Evolutionary conservation across 2,888 invertebrate species (phyloP).

Genomic region (Branchellion lobata): DNA sequence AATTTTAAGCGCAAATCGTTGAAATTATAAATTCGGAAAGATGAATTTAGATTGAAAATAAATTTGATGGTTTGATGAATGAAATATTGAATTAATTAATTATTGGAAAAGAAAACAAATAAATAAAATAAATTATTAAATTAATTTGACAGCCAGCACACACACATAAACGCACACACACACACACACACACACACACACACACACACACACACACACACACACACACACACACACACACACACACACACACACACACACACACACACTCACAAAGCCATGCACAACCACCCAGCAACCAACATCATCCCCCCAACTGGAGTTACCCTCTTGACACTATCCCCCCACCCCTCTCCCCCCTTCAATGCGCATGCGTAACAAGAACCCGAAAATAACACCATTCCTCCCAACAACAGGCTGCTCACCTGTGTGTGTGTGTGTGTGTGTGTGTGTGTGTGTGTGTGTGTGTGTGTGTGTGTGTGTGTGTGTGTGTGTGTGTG

Average conservation of each 20-base stretch:
- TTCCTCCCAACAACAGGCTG: background rate
- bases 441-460: no score
- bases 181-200: slow-evolving; percentile 42
- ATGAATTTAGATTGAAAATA: no score
- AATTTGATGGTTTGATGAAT: no score
- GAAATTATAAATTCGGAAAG: no score
- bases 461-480: no score
- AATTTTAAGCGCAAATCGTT: no score
- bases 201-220: slow-evolving; percentile 31
- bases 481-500: no score
- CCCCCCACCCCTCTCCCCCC: background rate
- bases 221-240: slow-evolving; percentile 32
- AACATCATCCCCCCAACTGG: background rate
- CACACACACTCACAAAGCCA: slow-evolving; percentile 32
- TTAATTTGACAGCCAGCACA: no score
- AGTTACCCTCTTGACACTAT: background rate
- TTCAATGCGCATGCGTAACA: background rate
- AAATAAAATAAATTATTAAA: no score
- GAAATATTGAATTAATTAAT: no score
- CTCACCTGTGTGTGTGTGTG: no score
- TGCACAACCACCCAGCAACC: background rate
- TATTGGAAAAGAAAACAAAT: no score
- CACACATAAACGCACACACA: slow-evolving; percentile 32
- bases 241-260: slow-evolving; percentile 38
- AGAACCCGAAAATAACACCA: background rate